Evolutionary conservation across 2,113 vertebrate species (phyloP), one percentile per base, ranked within the genome.

Genomic region (Cettia cetti): DNA sequence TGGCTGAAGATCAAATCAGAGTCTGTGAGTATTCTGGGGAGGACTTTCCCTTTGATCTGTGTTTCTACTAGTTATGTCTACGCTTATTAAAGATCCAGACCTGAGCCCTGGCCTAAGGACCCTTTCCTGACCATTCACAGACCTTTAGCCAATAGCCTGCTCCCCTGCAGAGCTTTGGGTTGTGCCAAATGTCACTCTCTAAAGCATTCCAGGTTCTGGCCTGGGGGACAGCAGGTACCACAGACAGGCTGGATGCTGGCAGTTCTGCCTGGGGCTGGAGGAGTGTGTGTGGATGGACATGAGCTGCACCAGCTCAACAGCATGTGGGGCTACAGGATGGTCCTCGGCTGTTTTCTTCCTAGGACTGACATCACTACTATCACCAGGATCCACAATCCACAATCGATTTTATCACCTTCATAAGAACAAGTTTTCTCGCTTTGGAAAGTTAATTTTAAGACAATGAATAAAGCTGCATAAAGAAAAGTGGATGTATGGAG

Each of bases 111-210:
- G 35, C 10, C 56, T 28, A 42, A 72, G 18, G 1, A 17, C 20
- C 54, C 5, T 20, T 61, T 8, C n/a, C 72, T 42, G 24, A 23
- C 37, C 28, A 10, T 26, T 45, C 39, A 50, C 0, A 57, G 40
- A 20, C 0, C 0, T 78, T 61, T 22, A 45, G 26, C 6, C 19
- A 19, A n/a, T 2, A 15, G 4, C 15, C 20, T 59, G 24, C 8
- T 75, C 15, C 47, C 17, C 22, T 59, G 23, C 18, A 69, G 64
- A 80, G 15, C 50, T 87, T 26, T 42, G n/a, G 20, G 15, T 23
- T 26, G 37, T 15, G 12, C 31, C 22, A 40, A 14, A 20, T 21
- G 57, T 59, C 37, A 9, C 1, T 40, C 8, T 59, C 13, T 54
- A 18, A 40, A 65, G 37, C 0, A 1, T 27, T 31, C n/a, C 40